A percentile compares a stretch with the other conserved stretches of the same genome.
Conservation (phyloP, 2,797 vertebrate species). For the Micrastur ruficollis region DNA sequence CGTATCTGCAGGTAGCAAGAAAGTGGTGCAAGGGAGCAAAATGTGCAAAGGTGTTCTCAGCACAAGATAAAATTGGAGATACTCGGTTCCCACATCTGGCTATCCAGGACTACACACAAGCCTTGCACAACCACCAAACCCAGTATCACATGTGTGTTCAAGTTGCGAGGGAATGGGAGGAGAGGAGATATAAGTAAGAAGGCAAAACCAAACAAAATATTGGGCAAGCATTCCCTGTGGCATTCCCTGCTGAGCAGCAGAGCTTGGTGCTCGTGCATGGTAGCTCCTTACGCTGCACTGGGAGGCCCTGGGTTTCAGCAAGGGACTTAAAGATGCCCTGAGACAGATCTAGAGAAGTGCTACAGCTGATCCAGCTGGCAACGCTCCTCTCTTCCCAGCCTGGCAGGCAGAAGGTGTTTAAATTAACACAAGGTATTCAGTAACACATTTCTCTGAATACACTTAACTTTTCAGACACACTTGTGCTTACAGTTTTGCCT, state of each 20-base stretch:
- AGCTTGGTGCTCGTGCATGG: background rate
- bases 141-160: background rate
- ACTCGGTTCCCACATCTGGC: background rate
- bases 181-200: background rate
- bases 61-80: background rate
- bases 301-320: background rate
- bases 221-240: background rate
- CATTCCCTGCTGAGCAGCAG: background rate
- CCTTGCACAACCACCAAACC: background rate
- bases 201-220: background rate
- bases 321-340: background rate
- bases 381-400: background rate
- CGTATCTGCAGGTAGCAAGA: background rate
- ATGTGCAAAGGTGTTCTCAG: background rate
- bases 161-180: background rate
- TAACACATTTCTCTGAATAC: background rate
- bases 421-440: background rate
- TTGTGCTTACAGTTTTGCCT: background rate
- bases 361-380: background rate
- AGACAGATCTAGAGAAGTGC: background rate
- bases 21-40: background rate
- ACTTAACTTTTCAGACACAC: background rate
- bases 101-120: background rate
- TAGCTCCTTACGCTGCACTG: fast-evolving
- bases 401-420: background rate